Percentiles rank a stretch among this genome's conserved stretches.
phyloP scores from a whole-genome alignment of 2,113 vertebrate genomes.

The Garra rufa region DNA sequence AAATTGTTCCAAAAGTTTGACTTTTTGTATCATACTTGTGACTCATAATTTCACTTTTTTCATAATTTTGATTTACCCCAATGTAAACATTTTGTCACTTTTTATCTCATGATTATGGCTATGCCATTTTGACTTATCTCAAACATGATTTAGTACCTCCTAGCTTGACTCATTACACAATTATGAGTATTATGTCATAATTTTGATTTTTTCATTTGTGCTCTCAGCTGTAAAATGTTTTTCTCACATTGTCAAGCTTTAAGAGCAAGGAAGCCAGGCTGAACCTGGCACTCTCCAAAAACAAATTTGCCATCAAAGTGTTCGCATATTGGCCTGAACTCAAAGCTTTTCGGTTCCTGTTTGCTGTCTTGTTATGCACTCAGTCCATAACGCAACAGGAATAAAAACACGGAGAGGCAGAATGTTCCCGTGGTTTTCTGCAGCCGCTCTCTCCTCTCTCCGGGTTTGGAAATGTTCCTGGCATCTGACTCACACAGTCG shows the following conservation, averaged over 20 bases:
- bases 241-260: background rate
- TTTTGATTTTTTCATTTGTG: too few species aligned
- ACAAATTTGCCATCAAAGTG: constrained; percentile 28
- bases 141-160: too few species aligned
- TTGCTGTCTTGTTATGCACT: constrained; percentile 40
- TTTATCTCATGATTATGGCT: too few species aligned
- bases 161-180: too few species aligned
- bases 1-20: too few species aligned
- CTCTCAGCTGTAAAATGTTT: background rate
- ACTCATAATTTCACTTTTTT: background rate
- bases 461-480: constrained; percentile 68
- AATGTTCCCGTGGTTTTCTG: constrained; percentile 66
- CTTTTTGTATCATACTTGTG: too few species aligned
- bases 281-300: background rate
- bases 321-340: background rate
- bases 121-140: too few species aligned
- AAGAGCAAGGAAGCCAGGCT: background rate
- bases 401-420: constrained; percentile 57
- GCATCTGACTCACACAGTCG: constrained; percentile 67
- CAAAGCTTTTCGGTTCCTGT: constrained; percentile 13
- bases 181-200: too few species aligned
- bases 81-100: too few species aligned
- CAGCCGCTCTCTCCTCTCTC: background rate
- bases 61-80: too few species aligned
- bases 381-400: constrained; percentile 50